Conservation (phyloP, 2,888 invertebrate genomes). For the Callimorpha dominula region DNA sequence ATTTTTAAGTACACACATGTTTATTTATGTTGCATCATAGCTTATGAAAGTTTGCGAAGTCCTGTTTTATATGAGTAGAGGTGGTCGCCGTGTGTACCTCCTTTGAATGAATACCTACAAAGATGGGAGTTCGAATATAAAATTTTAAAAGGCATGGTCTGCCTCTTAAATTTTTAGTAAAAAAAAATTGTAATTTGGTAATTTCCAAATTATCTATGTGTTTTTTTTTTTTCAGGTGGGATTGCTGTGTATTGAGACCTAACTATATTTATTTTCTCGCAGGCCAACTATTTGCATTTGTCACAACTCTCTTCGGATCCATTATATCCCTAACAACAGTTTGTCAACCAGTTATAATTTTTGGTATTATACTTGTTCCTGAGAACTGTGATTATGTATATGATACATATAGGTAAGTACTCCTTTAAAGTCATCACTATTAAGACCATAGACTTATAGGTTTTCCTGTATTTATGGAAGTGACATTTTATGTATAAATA, state of each 20-base stretch:
- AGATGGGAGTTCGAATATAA: too few relatives aligned
- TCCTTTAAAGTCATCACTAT: not conserved
- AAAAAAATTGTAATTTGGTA: not conserved
- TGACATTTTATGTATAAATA: too few relatives aligned
- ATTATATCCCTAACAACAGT: constrained; percentile 95
- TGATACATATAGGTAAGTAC: constrained; percentile 90
- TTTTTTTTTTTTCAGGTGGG: constrained; percentile 87
- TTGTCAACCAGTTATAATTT: constrained; percentile 92
- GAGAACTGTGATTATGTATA: constrained; percentile 95
- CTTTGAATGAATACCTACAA: too few relatives aligned
- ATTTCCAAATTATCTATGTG: not conserved
- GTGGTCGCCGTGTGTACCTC: too few relatives aligned
- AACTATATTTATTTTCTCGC: constrained; percentile 92
- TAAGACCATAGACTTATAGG: too few relatives aligned
- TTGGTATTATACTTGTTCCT: constrained; percentile 90
- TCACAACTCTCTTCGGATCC: constrained; percentile 90
- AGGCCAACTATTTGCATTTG: constrained; percentile 89
- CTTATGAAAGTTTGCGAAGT: too few relatives aligned
- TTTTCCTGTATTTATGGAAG: too few relatives aligned
- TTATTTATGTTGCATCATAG: too few relatives aligned
- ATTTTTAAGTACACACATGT: too few relatives aligned
- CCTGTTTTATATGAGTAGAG: too few relatives aligned
- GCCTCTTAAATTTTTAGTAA: not conserved
- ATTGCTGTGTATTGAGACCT: constrained; percentile 93
- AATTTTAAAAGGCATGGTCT: not conserved